A percentile compares a stretch with the other conserved stretches of the same genome.
Evolutionary conservation across 2,113 vertebrate genomes (phyloP).

Genomic region (Spea bombifrons): DNA sequence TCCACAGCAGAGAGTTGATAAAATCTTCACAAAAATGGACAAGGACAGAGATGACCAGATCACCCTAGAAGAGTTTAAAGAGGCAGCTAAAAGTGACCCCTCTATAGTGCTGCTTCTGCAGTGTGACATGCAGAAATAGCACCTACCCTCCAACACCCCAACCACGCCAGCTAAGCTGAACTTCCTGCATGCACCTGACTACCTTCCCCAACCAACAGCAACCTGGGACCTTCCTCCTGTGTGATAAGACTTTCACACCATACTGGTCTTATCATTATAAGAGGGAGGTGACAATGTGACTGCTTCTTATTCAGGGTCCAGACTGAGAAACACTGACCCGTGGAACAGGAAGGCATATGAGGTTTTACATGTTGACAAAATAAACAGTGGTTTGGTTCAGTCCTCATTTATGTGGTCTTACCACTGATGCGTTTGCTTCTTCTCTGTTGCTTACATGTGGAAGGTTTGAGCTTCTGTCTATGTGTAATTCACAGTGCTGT

Average conservation of each 20-base stretch:
- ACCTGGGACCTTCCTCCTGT: conserved; percentile 30
- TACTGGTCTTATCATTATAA: conserved; percentile 14
- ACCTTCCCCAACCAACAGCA: conserved; percentile 39
- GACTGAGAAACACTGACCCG: conserved; percentile 11
- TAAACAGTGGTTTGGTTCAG: conserved; percentile 4
- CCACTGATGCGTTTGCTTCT: neutral
- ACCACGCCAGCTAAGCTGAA: conserved; percentile 48
- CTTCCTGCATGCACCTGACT: conserved; percentile 38
- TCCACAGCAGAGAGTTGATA: conserved; percentile 94
- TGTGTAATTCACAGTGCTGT: neutral
- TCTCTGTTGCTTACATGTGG: neutral
- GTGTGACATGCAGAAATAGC: conserved; percentile 97
- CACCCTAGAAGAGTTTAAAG: conserved; percentile 95
- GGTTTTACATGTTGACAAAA: neutral
- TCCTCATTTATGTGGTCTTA: neutral
- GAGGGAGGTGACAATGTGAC: conserved; percentile 20
- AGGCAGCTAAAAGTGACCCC: conserved; percentile 92
- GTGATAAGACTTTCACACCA: conserved; percentile 16
- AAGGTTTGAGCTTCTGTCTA: neutral
- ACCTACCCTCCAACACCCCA: conserved; percentile 16
- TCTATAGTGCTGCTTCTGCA: conserved; percentile 95
- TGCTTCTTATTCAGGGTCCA: conserved; percentile 11
- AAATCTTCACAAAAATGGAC: conserved; percentile 99
- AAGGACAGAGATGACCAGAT: conserved; percentile 97
- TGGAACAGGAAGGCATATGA: conserved; percentile 4